Evolutionary conservation across 1,140 invertebrate species (phyloP), one percentile per base, ranked within the genome.

Genomic region (Scylla paramamosain): DNA sequence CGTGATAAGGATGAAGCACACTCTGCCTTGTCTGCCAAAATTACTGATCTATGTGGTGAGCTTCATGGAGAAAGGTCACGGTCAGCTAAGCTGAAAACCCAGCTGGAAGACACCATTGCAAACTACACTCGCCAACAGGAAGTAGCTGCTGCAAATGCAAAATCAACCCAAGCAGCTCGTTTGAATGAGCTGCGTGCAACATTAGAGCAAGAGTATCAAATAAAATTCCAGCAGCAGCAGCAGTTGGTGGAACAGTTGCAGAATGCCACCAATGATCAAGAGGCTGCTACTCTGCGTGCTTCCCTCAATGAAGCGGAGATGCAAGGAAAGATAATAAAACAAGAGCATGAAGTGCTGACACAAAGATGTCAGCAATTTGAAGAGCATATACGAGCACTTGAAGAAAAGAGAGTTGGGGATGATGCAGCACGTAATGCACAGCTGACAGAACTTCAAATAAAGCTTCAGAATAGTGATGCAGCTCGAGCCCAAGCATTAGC

Each of bases 21-120:
- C 45, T 91, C 92, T 89, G 94, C 93, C 39, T 95, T 96, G 45
- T 86, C 91, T n/a, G 93, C 95, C 14, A 96, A 97, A 87, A 96
- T 99, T 25, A 98, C 98, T 96, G 98, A 99, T 96, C 96, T 99
- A 4, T 97, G 98, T 96, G 97, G 97, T 88, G 98, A 98, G 96
- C 97, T 98, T n/a, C 98, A 97, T 93, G 96, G 97, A 0, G 98
- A 98, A 96, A 97, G 97, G 45, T 97, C 97, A 3, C 97, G 98
- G 90, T 97, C 97, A 28, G 96, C 97, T 29, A 97, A 97, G 16
- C 97, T 97, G 83, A 97, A 98, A 4, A 97, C 98, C 84, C 97
- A 97, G 86, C 96, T 97, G 4, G 98, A 98, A 93, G 98, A 98
- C 94, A 97, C 97, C 4, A 92, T 97, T 0, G 97, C 97, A 28